Evolutionary conservation across 2,113 vertebrate species (phyloP), one percentile per base, ranked within the genome.

Genomic region (Litocranius walleri): DNA sequence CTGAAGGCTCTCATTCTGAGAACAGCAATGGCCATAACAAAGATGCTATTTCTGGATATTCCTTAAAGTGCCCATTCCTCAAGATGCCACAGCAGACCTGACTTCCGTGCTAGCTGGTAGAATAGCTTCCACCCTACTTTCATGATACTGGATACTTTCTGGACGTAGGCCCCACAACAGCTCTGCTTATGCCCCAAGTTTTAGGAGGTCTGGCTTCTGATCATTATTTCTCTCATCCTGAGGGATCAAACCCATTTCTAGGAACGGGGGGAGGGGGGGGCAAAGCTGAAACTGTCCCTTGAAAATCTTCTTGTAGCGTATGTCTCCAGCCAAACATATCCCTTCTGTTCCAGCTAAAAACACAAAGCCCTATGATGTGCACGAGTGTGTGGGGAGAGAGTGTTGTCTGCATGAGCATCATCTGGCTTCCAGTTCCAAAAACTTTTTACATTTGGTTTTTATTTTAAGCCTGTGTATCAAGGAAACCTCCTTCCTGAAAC

Each of bases 401-500:
- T 2, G 0, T 5, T 23, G 14, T 95, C 90, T 91, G 84, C 11
- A 64, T 27, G 10, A 74, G 88, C 36, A 52, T 95, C 84, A 88
- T 77, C 45, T 91, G 90, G 96, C 74, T 92, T 61, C 30, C 2
- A 5, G 50, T 23, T 88, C 61, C 94, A 97, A 95, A 54, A n/a
- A 36, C 50, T 8, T 52, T 91, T 97, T 93, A 88, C 27, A 85
- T 90, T 90, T 86, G 48, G 33, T 50, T 97, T 97, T 97, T 97
- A 95, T 96, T 97, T 97, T 98, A 96, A 96, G 94, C 40, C 57
- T 88, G 27, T 82, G 81, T 83, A 90, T 81, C 93, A 97, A 90
- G 88, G 48, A 97, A 97, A 97, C 40, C 91, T 97, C 61, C 91
- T 97, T 96, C 87, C 95, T 97, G 91, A 93, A 91, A 97, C 71